phyloP scores from a whole-genome alignment of 2,888 invertebrate species.

The Clunio marinus region DNA sequence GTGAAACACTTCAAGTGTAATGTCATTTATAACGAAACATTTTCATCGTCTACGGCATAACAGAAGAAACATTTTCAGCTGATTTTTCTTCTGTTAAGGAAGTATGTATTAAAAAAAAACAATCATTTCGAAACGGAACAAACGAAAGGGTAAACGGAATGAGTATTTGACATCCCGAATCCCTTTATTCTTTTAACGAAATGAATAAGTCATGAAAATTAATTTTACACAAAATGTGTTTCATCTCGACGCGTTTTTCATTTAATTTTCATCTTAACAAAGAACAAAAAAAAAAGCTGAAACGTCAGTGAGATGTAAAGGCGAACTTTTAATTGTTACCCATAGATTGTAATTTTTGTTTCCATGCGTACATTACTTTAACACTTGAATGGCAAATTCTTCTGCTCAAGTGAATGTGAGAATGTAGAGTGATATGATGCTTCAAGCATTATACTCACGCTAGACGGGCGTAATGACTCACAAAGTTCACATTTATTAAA shows the following conservation, averaged over 20 bases:
- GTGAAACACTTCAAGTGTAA: slow-evolving; percentile 4
- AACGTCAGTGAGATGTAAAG: background rate
- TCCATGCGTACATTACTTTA: slow-evolving; percentile 24
- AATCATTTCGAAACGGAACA: background rate
- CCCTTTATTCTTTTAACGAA: background rate
- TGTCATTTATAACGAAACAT: background rate
- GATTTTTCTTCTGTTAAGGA: too few species aligned
- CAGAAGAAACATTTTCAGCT: too few species aligned
- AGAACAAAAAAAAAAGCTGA: too few species aligned
- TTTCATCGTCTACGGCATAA: too few species aligned
- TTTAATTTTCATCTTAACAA: slow-evolving; percentile 9
- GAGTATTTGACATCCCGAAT: slow-evolving; percentile 4
- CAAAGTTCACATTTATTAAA: slow-evolving; percentile 29
- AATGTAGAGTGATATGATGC: background rate
- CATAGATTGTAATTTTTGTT: slow-evolving; percentile 23
- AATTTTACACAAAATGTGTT: slow-evolving; percentile 26
- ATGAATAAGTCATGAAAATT: slow-evolving; percentile 38
- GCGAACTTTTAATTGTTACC: slow-evolving; percentile 32
- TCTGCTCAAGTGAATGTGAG: background rate
- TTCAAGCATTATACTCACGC: background rate
- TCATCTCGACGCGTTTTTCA: slow-evolving; percentile 21
- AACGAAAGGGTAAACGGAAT: background rate
- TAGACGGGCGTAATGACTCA: background rate
- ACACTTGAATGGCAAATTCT: slow-evolving; percentile 26
- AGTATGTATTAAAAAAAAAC: too few species aligned